Evolutionary conservation across 1,140 invertebrate genomes (phyloP).

Genomic region (Paramacrobiotus metropolitanus): DNA sequence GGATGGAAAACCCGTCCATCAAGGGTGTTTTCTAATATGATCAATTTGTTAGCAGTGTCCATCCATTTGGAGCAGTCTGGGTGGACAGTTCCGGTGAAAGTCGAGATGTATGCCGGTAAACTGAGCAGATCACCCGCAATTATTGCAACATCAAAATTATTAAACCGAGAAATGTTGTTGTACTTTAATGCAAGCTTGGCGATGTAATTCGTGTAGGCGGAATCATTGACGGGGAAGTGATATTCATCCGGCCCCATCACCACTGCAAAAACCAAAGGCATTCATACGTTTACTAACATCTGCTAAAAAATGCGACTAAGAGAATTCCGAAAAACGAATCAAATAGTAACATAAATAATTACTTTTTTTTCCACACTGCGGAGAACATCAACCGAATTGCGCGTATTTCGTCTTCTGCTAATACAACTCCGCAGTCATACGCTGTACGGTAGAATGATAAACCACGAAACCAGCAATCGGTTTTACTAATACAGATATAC

Average conservation of each 20-base stretch:
- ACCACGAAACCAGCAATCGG: no score
- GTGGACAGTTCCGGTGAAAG: background rate
- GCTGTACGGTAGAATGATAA: no score
- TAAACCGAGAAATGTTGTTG: background rate
- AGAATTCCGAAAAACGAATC: no score
- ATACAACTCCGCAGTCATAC: no score
- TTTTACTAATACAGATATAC: no score
- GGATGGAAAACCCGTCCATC: slow-evolving; percentile 16
- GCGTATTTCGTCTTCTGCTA: no score
- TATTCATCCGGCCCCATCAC: slow-evolving; percentile 23
- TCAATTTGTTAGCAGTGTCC: background rate
- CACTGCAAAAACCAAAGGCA: slow-evolving; percentile 13
- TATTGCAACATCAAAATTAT: background rate
- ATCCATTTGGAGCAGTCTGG: background rate
- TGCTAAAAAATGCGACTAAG: background rate
- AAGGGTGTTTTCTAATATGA: background rate
- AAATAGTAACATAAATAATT: no score
- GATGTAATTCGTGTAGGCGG: slow-evolving; percentile 20
- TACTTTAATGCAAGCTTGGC: slow-evolving; percentile 13
- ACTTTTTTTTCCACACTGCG: no score
- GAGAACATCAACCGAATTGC: no score
- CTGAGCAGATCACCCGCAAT: background rate
- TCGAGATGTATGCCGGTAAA: background rate
- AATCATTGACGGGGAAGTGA: slow-evolving; percentile 19
- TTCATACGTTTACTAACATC: background rate